Evolutionary conservation across 2,113 vertebrate species (phyloP).

Genomic region (Nerophis lumbriciformis): DNA sequence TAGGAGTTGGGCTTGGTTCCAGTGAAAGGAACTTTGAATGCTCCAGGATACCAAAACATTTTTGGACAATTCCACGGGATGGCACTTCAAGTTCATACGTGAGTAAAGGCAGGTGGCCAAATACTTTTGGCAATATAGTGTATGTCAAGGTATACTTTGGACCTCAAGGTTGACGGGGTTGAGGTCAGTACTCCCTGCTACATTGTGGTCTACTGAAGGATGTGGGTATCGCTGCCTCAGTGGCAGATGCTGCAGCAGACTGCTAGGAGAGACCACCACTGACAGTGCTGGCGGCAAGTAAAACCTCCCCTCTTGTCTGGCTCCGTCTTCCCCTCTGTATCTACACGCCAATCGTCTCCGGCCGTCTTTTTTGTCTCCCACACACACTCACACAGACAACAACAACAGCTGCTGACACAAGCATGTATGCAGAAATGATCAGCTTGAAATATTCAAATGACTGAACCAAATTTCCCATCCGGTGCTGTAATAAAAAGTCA

Average conservation of each 20-base stretch:
- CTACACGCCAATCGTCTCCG: slow-evolving; percentile 20
- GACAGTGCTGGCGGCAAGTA: slow-evolving; percentile 61
- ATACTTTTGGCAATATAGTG: too few species aligned
- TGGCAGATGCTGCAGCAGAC: slow-evolving; percentile 84
- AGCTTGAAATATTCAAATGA: slow-evolving; percentile 72
- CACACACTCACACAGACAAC: slow-evolving; percentile 14
- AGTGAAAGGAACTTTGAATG: too few species aligned
- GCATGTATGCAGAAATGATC: slow-evolving; percentile 63
- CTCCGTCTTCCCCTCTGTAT: slow-evolving; percentile 26
- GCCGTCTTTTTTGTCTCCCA: slow-evolving; percentile 29
- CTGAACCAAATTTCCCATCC: slow-evolving; percentile 72
- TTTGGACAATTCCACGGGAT: too few species aligned
- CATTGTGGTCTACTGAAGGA: too few species aligned
- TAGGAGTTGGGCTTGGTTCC: too few species aligned
- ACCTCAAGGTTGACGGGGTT: too few species aligned
- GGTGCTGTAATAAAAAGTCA: slow-evolving; percentile 91
- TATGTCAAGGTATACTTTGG: too few species aligned
- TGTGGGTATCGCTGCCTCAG: slow-evolving; percentile 34
- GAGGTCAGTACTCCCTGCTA: too few species aligned
- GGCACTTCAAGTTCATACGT: too few species aligned
- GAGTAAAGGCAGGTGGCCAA: too few species aligned
- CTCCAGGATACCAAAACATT: too few species aligned
- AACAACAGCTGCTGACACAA: slow-evolving; percentile 52
- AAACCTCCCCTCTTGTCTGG: slow-evolving; percentile 26
- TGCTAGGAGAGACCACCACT: slow-evolving; percentile 74